A percentile compares a stretch with the other conserved stretches of the same genome.
These are phyloP conservation scores for Junco hyemalis DNA, from an alignment of 2,113 vertebrate species.

Conservation along the genomic window DNA sequence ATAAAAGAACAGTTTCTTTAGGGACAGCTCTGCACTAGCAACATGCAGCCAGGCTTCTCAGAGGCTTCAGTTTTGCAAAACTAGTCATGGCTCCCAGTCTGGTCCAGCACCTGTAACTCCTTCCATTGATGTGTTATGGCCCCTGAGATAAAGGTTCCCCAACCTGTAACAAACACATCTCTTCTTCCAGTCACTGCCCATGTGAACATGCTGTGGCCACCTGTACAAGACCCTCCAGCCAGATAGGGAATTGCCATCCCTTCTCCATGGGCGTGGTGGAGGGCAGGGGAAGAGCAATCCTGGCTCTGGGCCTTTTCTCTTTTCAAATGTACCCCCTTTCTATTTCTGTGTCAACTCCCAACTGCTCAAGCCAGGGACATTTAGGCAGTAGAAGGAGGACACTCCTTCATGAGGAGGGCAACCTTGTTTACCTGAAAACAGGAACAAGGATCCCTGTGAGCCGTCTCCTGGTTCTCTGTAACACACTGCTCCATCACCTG, in stretches of 20 bases:
- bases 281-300: not conserved
- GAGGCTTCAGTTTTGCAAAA: not conserved
- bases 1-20: not conserved
- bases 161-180: not conserved
- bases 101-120: not conserved
- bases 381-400: not conserved
- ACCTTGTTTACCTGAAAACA: not conserved
- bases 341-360: not conserved
- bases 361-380: not conserved
- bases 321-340: not conserved
- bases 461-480: not conserved
- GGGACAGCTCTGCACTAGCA: not conserved
- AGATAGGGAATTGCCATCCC: accelerated
- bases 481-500: not conserved
- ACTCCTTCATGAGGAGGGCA: not conserved
- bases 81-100: not conserved
- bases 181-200: not conserved
- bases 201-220: accelerated
- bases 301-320: not conserved
- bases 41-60: not conserved
- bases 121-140: accelerated
- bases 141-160: not conserved
- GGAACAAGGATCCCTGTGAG: not conserved
- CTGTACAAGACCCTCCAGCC: not conserved
- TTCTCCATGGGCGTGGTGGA: not conserved